A percentile compares a stretch with the other conserved stretches of the same genome.
Evolutionary conservation across 35 echinoderm and acorn worm species (phyloP).

Genomic region (Diadema setosum): DNA sequence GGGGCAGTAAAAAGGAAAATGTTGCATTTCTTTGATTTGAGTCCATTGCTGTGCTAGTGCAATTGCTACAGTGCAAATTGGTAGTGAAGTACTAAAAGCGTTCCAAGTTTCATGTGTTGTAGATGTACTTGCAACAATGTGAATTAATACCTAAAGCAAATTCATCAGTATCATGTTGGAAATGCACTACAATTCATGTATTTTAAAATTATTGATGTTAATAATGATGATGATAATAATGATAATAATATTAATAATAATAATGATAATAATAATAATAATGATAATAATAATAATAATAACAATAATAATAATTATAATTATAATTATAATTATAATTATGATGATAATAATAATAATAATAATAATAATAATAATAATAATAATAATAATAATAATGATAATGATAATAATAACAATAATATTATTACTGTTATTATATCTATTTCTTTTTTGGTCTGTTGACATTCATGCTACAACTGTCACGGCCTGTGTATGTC

Average conservation of each 20-base stretch:
- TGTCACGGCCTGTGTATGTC: too few species aligned
- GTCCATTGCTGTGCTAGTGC: not conserved
- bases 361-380: constrained; percentile 28
- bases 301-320: constrained; percentile 3
- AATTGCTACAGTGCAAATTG: not conserved
- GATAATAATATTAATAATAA: not conserved
- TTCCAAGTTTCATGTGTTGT: not conserved
- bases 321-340: not conserved
- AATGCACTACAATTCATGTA: not conserved
- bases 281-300: constrained; percentile 14
- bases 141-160: not conserved
- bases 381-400: constrained; percentile 22
- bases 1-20: not conserved
- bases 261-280: not conserved
- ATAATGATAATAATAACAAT: constrained; percentile 23
- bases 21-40: not conserved
- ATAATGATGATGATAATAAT: not conserved
- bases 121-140: not conserved
- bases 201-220: not conserved
- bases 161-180: not conserved
- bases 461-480: too few species aligned
- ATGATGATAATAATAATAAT: constrained; percentile 11
- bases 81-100: not conserved
- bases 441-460: too few species aligned
- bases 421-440: not conserved